These are phyloP conservation scores for Brachyopa scutellaris DNA, from an alignment of 2,888 invertebrate species.

Conservation along the genomic window DNA sequence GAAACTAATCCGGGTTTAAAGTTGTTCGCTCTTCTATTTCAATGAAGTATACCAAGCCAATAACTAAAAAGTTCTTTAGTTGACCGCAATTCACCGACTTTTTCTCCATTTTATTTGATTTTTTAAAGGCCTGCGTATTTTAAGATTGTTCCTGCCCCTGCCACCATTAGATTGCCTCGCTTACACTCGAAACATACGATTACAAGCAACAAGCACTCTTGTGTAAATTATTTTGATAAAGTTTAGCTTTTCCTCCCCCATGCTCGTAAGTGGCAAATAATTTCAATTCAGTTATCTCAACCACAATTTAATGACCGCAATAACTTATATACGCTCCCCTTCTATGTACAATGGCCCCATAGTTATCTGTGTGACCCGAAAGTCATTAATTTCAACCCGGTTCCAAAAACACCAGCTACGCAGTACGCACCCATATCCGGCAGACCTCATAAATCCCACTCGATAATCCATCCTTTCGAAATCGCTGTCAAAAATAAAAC, in stretches of 20 bases:
- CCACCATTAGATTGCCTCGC: neutral
- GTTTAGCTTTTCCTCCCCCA: constrained; percentile 20
- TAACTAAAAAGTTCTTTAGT: no score
- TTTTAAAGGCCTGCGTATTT: no score
- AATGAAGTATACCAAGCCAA: no score
- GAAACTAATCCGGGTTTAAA: no score
- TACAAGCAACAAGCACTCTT: neutral
- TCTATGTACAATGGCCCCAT: constrained; percentile 34
- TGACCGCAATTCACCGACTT: no score
- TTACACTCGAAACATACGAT: constrained; percentile 8
- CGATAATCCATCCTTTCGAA: constrained; percentile 71
- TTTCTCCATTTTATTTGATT: no score
- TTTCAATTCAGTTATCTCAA: constrained; percentile 72
- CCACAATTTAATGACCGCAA: constrained; percentile 71
- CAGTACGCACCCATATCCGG: constrained; percentile 48
- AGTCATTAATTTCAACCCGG: constrained; percentile 60
- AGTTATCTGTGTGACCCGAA: constrained; percentile 49
- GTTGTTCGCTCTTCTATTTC: no score
- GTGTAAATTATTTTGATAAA: constrained; percentile 66
- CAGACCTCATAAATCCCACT: constrained; percentile 70
- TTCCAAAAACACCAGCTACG: constrained; percentile 7
- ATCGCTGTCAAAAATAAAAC: constrained; percentile 63
- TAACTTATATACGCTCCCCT: constrained; percentile 59
- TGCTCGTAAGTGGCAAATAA: constrained; percentile 62
- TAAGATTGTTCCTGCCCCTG: no score